phyloP scores from a whole-genome alignment of 2,888 invertebrate genomes.

The Drosophila recens region DNA sequence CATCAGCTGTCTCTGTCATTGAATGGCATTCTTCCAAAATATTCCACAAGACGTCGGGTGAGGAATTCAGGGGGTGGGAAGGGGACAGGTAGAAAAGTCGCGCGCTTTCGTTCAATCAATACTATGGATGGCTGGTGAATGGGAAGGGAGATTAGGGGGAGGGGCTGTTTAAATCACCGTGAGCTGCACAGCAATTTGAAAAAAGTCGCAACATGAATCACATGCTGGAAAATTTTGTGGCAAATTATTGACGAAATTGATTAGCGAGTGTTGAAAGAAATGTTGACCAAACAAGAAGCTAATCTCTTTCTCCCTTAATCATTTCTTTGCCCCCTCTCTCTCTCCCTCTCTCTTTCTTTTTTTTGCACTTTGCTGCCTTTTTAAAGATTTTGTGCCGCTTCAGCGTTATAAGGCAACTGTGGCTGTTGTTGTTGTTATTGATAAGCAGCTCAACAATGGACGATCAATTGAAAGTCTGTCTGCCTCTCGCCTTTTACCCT shows the following conservation, averaged over 20 bases:
- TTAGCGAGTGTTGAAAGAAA: slow-evolving; percentile 27
- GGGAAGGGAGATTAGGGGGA: not conserved
- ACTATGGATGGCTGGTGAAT: not conserved
- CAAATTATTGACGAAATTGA: slow-evolving; percentile 26
- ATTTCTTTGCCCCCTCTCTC: not conserved
- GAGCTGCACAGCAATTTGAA: slow-evolving; percentile 5
- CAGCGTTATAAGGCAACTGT: slow-evolving; percentile 40
- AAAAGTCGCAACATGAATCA: slow-evolving; percentile 38
- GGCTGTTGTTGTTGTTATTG: slow-evolving; percentile 8
- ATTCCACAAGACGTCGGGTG: not conserved
- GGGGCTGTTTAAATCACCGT: slow-evolving; percentile 29
- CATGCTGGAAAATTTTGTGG: slow-evolving; percentile 33
- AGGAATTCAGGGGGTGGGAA: not conserved
- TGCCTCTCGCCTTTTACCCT: not conserved
- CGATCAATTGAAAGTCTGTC: slow-evolving; percentile 16
- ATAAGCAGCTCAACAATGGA: slow-evolving; percentile 27
- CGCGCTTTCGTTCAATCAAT: slow-evolving; percentile 59
- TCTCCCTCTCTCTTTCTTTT: not conserved
- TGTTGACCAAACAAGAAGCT: slow-evolving; percentile 18
- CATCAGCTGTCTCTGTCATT: slow-evolving; percentile 20
- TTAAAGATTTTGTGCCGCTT: slow-evolving; percentile 15
- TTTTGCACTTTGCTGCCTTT: slow-evolving; percentile 6
- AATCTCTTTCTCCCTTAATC: not conserved
- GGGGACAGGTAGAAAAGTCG: not conserved
- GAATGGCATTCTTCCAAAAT: slow-evolving; percentile 28